Evolutionary conservation across 2,797 vertebrate genomes (phyloP).

Genomic region (Schizopygopsis pylzovi): DNA sequence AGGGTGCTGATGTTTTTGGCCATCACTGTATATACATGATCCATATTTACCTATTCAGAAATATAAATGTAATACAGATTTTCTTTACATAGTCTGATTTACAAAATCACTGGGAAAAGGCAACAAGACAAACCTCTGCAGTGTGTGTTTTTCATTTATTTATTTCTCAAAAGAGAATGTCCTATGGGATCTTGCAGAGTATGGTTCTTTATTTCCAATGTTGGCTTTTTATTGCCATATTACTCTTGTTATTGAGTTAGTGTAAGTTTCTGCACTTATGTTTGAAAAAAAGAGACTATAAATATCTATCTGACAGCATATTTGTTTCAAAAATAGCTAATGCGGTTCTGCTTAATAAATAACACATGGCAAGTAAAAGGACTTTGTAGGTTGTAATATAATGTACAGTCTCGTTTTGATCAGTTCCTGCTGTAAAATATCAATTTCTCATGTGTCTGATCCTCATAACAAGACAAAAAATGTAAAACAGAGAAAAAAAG

Average conservation of each 20-base stretch:
- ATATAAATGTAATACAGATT: neutral
- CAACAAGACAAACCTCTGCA: neutral
- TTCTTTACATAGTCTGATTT: neutral
- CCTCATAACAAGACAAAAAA: constrained; percentile 29
- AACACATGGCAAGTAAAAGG: neutral
- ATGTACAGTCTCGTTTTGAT: neutral
- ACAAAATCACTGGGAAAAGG: neutral
- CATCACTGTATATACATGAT: no score
- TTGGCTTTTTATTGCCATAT: constrained; percentile 1
- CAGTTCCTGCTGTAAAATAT: neutral
- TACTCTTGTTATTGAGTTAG: neutral
- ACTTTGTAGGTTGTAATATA: neutral
- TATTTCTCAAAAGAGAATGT: constrained; percentile 28
- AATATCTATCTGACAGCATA: constrained; percentile 9
- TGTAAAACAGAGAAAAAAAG: constrained; percentile 9
- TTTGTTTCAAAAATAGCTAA: neutral
- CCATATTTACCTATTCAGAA: neutral
- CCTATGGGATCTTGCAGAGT: neutral
- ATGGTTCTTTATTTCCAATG: neutral
- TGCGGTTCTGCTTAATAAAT: neutral
- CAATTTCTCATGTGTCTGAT: constrained; percentile 17
- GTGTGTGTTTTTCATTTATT: neutral
- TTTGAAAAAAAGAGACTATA: neutral
- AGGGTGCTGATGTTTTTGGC: no score
- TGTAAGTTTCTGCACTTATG: neutral